A percentile compares a stretch with the other conserved stretches of the same genome.
phyloP scores from a whole-genome alignment of 2,888 invertebrate species.

The Neria commutata region DNA sequence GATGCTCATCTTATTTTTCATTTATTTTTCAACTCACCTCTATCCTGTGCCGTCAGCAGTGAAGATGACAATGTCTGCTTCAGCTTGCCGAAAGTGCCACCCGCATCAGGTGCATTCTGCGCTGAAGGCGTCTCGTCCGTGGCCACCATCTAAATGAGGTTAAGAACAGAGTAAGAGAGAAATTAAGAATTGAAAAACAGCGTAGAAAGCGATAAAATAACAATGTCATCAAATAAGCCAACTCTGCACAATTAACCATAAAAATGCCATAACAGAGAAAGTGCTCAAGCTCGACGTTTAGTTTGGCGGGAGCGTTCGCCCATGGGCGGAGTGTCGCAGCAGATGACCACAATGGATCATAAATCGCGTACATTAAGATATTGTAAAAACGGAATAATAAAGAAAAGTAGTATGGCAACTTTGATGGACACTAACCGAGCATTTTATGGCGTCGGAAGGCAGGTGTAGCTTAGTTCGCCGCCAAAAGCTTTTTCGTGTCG shows the following conservation, averaged over 20 bases:
- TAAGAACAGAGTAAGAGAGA: slow-evolving; percentile 12
- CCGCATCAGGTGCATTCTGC: slow-evolving; percentile 56
- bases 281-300: background rate
- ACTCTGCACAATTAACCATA: background rate
- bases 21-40: slow-evolving; percentile 66
- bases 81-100: slow-evolving; percentile 81
- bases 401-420: too few relatives aligned
- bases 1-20: too few relatives aligned
- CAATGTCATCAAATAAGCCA: slow-evolving; percentile 3
- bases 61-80: slow-evolving; percentile 83
- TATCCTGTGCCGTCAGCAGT: slow-evolving; percentile 82
- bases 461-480: too few relatives aligned
- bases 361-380: too few relatives aligned
- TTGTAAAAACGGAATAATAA: too few relatives aligned
- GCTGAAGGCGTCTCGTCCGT: slow-evolving; percentile 73
- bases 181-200: background rate
- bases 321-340: too few relatives aligned
- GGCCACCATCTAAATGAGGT: slow-evolving; percentile 80
- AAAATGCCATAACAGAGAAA: background rate
- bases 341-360: too few relatives aligned
- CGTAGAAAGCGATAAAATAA: background rate
- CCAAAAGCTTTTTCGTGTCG: too few relatives aligned
- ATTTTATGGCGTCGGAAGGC: too few relatives aligned
- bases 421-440: too few relatives aligned
- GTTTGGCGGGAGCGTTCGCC: too few relatives aligned